A percentile compares a stretch with the other conserved stretches of the same genome.
Evolutionary conservation across 2,797 vertebrate species (phyloP).

Genomic region (Telmatherina bonti): DNA sequence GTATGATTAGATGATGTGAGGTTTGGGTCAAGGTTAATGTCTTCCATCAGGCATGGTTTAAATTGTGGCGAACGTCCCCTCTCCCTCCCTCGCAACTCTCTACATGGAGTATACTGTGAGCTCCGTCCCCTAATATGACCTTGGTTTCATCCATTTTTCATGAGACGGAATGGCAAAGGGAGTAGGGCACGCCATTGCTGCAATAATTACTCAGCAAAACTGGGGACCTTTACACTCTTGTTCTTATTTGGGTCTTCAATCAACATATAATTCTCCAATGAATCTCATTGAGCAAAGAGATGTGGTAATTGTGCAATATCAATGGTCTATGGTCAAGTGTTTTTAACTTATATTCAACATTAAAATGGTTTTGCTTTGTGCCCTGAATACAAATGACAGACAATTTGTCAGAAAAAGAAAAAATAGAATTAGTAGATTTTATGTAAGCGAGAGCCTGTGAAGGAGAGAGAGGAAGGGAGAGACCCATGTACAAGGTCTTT

Average conservation of each 20-base stretch:
- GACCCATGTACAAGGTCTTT: conserved; percentile 64
- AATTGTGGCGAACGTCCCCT: conserved; percentile 46
- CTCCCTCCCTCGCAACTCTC: conserved; percentile 32
- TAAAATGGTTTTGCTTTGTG: conserved; percentile 7
- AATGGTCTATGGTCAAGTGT: background rate
- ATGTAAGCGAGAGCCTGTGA: conserved; percentile 14
- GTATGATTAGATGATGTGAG: conserved; percentile 59
- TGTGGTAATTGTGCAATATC: conserved; percentile 21
- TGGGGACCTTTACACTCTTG: conserved; percentile 26
- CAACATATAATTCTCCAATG: conserved; percentile 5
- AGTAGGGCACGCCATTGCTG: conserved; percentile 30
- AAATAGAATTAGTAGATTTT: conserved; percentile 30
- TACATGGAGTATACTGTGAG: conserved; percentile 38
- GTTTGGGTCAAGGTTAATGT: conserved; percentile 71
- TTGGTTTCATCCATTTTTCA: conserved; percentile 75
- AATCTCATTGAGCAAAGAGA: conserved; percentile 20
- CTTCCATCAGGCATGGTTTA: conserved; percentile 57
- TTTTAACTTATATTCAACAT: background rate
- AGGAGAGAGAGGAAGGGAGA: conserved; percentile 26
- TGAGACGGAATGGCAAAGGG: conserved; percentile 52
- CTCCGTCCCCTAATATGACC: conserved; percentile 59
- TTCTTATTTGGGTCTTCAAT: conserved; percentile 1
- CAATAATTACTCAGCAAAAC: conserved; percentile 68
- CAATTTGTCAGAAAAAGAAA: conserved; percentile 25
- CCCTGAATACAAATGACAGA: conserved; percentile 40